Conservation (phyloP, 2,888 invertebrate species). For the Syrphus vitripennis region DNA sequence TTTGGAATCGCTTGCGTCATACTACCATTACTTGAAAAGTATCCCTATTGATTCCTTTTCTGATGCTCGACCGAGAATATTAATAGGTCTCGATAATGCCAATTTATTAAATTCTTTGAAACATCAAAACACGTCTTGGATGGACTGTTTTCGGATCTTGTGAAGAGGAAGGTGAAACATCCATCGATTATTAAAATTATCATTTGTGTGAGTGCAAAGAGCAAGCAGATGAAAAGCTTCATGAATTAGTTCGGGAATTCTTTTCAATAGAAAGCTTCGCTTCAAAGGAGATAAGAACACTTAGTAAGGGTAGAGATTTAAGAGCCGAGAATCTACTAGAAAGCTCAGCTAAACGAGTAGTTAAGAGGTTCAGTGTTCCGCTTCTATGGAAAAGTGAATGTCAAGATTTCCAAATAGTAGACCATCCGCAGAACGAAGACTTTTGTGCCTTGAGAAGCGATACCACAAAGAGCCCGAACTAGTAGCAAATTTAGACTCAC, state of each 20-base stretch:
- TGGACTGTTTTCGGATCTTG: no score
- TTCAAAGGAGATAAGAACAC: background rate
- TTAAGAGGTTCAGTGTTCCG: background rate
- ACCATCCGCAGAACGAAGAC: background rate
- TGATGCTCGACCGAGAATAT: background rate
- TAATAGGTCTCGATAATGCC: background rate
- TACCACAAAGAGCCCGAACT: constrained; percentile 24
- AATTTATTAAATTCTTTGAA: background rate
- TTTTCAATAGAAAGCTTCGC: background rate
- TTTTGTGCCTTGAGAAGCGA: constrained; percentile 3
- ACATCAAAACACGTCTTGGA: background rate
- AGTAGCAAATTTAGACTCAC: constrained; percentile 18
- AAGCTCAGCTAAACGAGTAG: background rate
- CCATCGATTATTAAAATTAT: no score
- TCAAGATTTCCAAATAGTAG: background rate
- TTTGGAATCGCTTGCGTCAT: background rate
- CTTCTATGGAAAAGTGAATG: background rate
- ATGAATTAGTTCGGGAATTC: background rate
- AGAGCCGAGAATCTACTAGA: background rate
- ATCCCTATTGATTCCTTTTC: background rate
- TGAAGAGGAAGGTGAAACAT: no score
- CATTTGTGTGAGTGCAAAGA: no score
- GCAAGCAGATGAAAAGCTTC: background rate
- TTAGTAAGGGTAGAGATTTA: background rate
- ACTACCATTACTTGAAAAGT: background rate